Conservation (phyloP, 1,140 invertebrate genomes). For the Monomorium pharaonis region DNA sequence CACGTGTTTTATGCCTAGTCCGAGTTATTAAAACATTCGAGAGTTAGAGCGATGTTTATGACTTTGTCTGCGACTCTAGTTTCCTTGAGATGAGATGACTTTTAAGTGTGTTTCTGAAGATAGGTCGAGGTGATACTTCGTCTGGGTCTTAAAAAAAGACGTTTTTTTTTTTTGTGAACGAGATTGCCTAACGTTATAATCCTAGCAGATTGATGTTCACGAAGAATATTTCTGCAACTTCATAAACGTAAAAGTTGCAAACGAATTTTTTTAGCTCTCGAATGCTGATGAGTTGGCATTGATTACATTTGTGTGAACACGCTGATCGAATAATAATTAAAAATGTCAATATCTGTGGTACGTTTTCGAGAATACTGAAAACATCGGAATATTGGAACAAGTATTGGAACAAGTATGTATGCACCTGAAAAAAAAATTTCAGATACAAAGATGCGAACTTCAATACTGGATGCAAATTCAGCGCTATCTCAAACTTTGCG, state of each 20-base stretch:
- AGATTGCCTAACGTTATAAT: not conserved
- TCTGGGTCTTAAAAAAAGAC: not conserved
- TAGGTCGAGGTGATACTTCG: not conserved
- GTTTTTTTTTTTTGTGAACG: not conserved
- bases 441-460: not conserved
- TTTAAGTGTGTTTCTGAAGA: not conserved
- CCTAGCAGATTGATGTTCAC: not conserved
- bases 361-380: not conserved
- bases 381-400: not conserved
- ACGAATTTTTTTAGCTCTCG: not conserved
- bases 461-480: not conserved
- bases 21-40: slow-evolving; percentile 39
- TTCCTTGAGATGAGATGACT: slow-evolving; percentile 14
- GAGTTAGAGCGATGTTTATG: slow-evolving; percentile 33
- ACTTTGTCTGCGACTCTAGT: slow-evolving; percentile 2
- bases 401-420: not conserved
- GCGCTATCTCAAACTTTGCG: not conserved
- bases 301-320: not conserved
- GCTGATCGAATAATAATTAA: not conserved
- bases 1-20: slow-evolving; percentile 17
- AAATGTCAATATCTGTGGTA: not conserved
- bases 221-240: not conserved
- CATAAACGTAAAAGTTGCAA: not conserved
- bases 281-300: not conserved
- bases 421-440: not conserved